Evolutionary conservation across 2,888 invertebrate genomes (phyloP), one percentile per base, ranked within the genome.

Genomic region (Idaea biselata): DNA sequence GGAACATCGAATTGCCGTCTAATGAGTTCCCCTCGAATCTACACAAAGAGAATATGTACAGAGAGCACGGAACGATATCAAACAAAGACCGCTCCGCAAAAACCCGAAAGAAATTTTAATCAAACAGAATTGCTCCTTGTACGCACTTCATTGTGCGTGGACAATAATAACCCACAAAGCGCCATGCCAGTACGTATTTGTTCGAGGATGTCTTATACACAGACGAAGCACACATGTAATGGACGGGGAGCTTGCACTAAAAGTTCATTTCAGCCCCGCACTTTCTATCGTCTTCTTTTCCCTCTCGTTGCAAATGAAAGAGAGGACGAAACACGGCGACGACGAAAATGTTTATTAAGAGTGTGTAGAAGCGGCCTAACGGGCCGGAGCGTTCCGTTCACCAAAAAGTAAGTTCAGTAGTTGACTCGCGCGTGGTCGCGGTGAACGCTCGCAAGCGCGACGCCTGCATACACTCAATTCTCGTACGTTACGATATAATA

Each of bases 161-260:
- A 86, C 83, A 85, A 87, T 82, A 87, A 88, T 86, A 88, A 84
- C 82, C 82, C 82, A 85, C 85, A 84, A 86, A 83, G 83, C 83
- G 78, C 73, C 74, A 77, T 79, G 67, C 79, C 77, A 14, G 56
- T 14, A 16, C 79, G 80, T 78, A 79, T 76, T 76, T 75, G 77
- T 74, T 76, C 72, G 68, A 72, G 69, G 71, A 73, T 73, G 72
- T 74, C 73, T 71, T 72, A 74, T 73, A 74, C 73, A 73, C 74
- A 76, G 71, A 75, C 74, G 70, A 70, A 66, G 71, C 74, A 74
- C 75, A 77, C 73, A 78, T 72, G 73, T 73, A 76, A 67, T 70
- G 71, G 72, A 67, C 70, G 72, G 79, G 81, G 65, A 69, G 64
- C 79, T 82, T 84, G 82, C 81, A 83, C 80, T 82, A 80, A 82